Percentiles rank a stretch among this genome's conserved stretches.
phyloP scores from a whole-genome alignment of 1,140 invertebrate species.

The Papilio polyxenes region DNA sequence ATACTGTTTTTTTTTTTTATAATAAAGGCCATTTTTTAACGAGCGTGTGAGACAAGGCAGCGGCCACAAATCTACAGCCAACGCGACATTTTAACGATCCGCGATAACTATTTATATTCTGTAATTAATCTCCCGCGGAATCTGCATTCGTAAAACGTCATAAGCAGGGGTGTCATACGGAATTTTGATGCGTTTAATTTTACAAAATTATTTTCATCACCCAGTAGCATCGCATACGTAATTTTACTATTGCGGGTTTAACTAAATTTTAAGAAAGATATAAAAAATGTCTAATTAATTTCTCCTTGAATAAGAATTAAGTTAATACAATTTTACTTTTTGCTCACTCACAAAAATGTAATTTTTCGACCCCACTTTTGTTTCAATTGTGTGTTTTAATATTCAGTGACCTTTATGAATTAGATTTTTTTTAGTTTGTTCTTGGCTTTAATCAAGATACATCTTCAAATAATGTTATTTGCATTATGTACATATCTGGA shows the following conservation, averaged over 20 bases:
- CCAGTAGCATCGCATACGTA: too few species aligned
- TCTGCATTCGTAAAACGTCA: slow-evolving; percentile 54
- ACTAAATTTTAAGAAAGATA: too few species aligned
- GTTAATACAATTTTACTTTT: too few species aligned
- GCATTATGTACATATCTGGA: not conserved
- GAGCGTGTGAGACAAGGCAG: slow-evolving; percentile 23
- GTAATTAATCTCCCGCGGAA: slow-evolving; percentile 62
- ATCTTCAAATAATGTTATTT: not conserved
- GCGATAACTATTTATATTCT: slow-evolving; percentile 62
- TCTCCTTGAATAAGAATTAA: too few species aligned
- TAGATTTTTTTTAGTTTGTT: too few species aligned
- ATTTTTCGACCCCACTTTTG: too few species aligned
- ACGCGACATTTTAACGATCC: slow-evolving; percentile 52
- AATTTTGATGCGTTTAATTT: not conserved
- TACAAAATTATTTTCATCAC: not conserved
- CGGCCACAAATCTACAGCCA: slow-evolving; percentile 42
- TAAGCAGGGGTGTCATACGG: slow-evolving; percentile 26
- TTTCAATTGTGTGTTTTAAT: too few species aligned
- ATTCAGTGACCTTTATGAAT: too few species aligned
- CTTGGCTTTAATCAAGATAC: not conserved
- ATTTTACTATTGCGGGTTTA: too few species aligned
- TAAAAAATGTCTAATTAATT: too few species aligned
- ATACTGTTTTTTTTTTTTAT: slow-evolving; percentile 10
- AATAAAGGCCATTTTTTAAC: slow-evolving; percentile 21
- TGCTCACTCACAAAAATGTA: too few species aligned